Conservation (phyloP, 2,888 invertebrate genomes). For the Ecdyonurus torrentis region DNA sequence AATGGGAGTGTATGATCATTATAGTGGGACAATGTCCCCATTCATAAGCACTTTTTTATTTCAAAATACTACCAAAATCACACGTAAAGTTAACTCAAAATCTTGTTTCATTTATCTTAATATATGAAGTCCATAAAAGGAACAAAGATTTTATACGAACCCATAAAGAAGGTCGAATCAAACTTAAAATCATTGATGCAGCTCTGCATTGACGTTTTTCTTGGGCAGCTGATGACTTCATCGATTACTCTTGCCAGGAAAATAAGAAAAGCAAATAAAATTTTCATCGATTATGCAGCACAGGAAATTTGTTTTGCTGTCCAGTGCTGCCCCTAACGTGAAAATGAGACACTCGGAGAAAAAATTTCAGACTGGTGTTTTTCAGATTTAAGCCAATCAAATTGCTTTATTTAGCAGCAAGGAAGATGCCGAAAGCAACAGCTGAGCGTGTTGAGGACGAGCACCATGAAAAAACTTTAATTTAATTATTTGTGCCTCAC, state of each 20-base stretch:
- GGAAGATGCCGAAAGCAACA: not conserved
- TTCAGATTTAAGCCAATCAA: not conserved
- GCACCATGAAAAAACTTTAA: not conserved
- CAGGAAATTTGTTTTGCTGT: not conserved
- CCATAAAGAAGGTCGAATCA: not conserved
- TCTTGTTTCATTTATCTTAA: no score
- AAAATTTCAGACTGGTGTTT: not conserved
- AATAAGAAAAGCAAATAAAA: not conserved
- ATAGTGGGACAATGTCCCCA: no score
- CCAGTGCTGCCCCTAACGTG: not conserved
- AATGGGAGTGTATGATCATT: no score
- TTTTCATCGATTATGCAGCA: not conserved
- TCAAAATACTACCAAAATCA: no score
- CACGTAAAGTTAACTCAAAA: no score
- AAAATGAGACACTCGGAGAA: not conserved
- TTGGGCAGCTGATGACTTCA: not conserved
- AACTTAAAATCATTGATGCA: not conserved
- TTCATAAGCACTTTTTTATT: no score
- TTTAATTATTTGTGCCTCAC: not conserved
- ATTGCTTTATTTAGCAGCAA: not conserved
- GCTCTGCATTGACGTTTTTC: not conserved
- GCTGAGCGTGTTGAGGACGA: not conserved
- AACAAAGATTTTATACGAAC: no score
- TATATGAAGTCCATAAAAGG: no score
- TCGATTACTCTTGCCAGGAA: not conserved